A percentile compares a stretch with the other conserved stretches of the same genome.
phyloP scores from a whole-genome alignment of 2,113 vertebrate genomes.

The Donacobius atricapilla region DNA sequence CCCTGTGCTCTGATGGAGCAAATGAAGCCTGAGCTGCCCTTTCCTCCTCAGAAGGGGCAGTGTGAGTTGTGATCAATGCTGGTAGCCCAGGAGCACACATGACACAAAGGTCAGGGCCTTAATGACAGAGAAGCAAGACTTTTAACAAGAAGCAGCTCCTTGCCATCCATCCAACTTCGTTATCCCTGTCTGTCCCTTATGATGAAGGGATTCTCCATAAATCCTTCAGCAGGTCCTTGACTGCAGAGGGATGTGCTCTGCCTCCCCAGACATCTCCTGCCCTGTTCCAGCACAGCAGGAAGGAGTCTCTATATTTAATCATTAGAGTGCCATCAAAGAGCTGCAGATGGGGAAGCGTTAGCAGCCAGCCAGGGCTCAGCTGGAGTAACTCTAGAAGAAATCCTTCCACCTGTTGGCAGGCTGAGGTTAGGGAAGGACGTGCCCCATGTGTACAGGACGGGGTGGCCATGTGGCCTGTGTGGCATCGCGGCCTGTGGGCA shows the following conservation, averaged over 20 bases:
- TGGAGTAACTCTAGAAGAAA: conserved; percentile 51
- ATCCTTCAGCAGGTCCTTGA: not conserved
- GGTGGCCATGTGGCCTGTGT: not conserved
- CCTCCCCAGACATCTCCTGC: not conserved
- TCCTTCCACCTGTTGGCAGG: conserved; percentile 30
- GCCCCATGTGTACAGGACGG: rapidly evolving
- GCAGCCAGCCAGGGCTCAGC: conserved; percentile 11
- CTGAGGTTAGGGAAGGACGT: conserved; percentile 13
- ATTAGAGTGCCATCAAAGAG: not conserved
- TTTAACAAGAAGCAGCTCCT: not conserved
- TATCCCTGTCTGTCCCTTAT: not conserved
- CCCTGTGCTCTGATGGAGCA: rapidly evolving
- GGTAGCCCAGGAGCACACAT: not conserved
- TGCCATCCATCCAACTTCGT: not conserved
- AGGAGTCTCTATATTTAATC: not conserved
- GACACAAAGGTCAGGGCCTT: not conserved
- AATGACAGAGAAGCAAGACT: not conserved
- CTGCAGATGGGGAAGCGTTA: not conserved
- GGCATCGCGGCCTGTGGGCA: not conserved
- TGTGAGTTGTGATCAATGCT: not conserved
- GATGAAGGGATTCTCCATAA: not conserved
- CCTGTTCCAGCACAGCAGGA: not conserved
- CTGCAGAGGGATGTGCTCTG: not conserved
- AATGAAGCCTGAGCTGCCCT: not conserved
- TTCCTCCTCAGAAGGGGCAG: not conserved